These are phyloP conservation scores for Heterotilapia buettikoferi DNA, from an alignment of 2,113 vertebrate species.

Conservation along the genomic window DNA sequence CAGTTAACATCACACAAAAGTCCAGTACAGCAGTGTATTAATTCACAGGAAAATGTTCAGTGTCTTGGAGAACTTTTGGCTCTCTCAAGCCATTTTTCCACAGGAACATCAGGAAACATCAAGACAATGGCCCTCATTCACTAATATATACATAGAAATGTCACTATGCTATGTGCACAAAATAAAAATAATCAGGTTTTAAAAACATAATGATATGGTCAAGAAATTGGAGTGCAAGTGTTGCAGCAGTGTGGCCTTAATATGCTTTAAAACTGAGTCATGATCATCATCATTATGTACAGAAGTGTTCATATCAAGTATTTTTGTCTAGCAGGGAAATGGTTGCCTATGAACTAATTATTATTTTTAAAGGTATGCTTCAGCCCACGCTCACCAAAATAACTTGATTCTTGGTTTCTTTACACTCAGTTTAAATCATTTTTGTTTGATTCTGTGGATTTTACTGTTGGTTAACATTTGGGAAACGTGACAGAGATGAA, in stretches of 20 bases:
- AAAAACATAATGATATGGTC: background rate
- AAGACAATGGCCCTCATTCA: background rate
- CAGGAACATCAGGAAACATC: background rate
- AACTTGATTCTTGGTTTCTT: background rate
- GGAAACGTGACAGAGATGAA: background rate
- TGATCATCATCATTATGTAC: background rate
- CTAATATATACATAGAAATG: background rate
- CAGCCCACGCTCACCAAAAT: accelerated
- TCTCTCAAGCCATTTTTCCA: background rate
- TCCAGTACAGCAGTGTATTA: background rate
- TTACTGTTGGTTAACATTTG: background rate
- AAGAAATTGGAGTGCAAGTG: background rate
- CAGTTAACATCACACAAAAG: background rate
- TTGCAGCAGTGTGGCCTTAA: background rate
- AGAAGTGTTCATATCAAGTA: background rate
- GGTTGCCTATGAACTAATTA: background rate
- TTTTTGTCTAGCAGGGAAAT: background rate
- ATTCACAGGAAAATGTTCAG: background rate
- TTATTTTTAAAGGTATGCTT: background rate
- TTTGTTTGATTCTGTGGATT: background rate
- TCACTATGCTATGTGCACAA: accelerated
- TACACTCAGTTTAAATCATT: background rate
- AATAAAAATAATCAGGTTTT: background rate
- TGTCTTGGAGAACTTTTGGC: background rate
- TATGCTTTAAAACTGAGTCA: background rate